phyloP scores from a whole-genome alignment of 2,888 invertebrate species.

The Tetragonisca angustula region DNA sequence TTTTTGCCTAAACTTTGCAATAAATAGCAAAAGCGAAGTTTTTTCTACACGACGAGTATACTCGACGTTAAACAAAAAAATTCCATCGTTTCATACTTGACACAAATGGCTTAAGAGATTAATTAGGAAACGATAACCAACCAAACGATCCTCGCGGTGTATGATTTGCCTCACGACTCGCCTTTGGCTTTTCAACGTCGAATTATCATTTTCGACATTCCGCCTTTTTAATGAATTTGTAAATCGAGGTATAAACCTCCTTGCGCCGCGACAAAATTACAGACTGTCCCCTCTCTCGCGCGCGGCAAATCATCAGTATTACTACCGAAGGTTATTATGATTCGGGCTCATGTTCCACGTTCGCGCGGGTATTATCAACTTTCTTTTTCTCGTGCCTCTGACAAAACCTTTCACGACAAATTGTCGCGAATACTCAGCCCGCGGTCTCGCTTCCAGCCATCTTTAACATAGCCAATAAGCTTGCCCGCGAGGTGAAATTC shows the following conservation, averaged over 20 bases:
- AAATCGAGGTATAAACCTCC: background rate
- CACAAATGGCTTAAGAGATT: background rate
- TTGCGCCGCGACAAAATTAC: background rate
- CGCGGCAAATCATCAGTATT: background rate
- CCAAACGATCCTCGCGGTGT: background rate
- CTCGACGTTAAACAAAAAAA: too few species aligned
- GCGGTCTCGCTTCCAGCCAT: too few species aligned
- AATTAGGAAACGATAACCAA: conserved; percentile 61
- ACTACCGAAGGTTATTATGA: background rate
- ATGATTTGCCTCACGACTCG: background rate
- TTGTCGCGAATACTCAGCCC: background rate
- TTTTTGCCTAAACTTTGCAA: too few species aligned
- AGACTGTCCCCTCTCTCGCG: background rate
- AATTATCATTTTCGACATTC: background rate
- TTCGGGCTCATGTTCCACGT: background rate
- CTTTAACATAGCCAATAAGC: background rate
- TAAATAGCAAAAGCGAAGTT: too few species aligned
- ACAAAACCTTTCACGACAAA: background rate
- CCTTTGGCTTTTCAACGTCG: background rate
- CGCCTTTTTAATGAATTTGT: background rate
- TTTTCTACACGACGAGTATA: too few species aligned
- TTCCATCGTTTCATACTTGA: too few species aligned
- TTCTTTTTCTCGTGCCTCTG: background rate
- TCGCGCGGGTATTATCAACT: background rate
- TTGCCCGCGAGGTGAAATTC: background rate